Evolutionary conservation across 1,140 invertebrate genomes (phyloP).

Genomic region (Zophobas atratus): DNA sequence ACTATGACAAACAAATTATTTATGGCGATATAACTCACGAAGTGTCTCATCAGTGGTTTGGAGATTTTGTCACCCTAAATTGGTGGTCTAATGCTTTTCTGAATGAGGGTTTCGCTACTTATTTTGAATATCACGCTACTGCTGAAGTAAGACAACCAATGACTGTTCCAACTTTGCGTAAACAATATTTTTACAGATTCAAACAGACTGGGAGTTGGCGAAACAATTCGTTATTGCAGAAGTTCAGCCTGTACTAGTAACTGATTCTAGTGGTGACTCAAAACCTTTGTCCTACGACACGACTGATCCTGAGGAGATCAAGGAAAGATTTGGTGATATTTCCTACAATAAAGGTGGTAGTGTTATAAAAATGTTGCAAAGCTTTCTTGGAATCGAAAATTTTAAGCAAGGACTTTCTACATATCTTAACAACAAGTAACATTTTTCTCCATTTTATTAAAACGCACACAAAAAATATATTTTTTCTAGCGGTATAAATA

Average conservation of each 20-base stretch:
- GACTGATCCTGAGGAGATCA: constrained; percentile 61
- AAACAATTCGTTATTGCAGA: constrained; percentile 69
- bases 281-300: constrained; percentile 66
- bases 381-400: not conserved
- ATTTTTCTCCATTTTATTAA: no score
- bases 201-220: constrained; percentile 56
- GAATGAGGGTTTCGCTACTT: no score
- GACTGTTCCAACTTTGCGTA: not conserved
- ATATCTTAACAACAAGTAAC: no score
- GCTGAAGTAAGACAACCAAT: constrained; percentile 32
- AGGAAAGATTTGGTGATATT: constrained; percentile 73
- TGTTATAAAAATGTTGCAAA: constrained; percentile 73
- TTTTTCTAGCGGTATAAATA: not conserved
- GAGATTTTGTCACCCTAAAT: constrained; percentile 75
- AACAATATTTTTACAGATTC: constrained; percentile 38
- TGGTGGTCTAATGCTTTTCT: constrained; percentile 66
- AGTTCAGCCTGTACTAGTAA: constrained; percentile 63
- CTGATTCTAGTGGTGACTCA: constrained; percentile 57
- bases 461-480: no score
- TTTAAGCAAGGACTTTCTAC: no score
- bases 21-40: constrained; percentile 73
- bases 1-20: constrained; percentile 65
- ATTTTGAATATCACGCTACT: constrained; percentile 50
- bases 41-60: constrained; percentile 79
- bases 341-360: constrained; percentile 54